Base-by-base conservation (phyloP, 2,113 vertebrate species). In the Hydropotes inermis region DNA sequence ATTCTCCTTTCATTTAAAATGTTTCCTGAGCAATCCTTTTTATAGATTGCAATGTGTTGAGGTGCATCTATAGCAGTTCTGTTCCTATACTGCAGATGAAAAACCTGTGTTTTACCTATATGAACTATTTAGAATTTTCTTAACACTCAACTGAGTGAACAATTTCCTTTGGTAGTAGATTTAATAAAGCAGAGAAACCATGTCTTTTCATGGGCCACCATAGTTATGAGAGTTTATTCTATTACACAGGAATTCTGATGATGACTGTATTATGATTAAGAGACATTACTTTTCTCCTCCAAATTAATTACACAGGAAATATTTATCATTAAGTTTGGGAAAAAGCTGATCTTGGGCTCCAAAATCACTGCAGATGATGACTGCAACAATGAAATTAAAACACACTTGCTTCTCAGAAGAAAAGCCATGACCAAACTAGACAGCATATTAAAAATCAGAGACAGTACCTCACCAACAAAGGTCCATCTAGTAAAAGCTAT, bases 181-280 rank as follows among this genome's bases (percentile, higher is more conserved):
- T 97, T 98, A 95, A 96, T 97, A 94, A 97, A 97, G 97, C 50
- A 91, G 58, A 97, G 55, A 84, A 96, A 8, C 28, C 84, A 60
- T 96, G 79, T 64, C 78, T 95, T 87, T 97, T 90, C 97, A 78
- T 85, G 57, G 87, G 57, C 85, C 55, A 98, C 67, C 61, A 95
- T 43, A 95, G 81, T 47, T 95, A 93, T 95, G 10, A 87, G 78
- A 97, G 19, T 47, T 88, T 96, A 81, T 54, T 90, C 89, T 97
- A 64, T 90, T 97, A 93, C 39, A 25, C 36, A 17, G 47, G 76
- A 91, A 96, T 96, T 96, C 76, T 33, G 23, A 27, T 79, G 79
- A 91, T 93, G 33, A 89, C 57, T 82, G 5, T 28, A 45, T 50
- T 64, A 87, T 92, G 21, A 64, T 55, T 60, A 94, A 94, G 47